Conservation (phyloP, 2,113 vertebrate species). For the Mastomys natalensis region DNA sequence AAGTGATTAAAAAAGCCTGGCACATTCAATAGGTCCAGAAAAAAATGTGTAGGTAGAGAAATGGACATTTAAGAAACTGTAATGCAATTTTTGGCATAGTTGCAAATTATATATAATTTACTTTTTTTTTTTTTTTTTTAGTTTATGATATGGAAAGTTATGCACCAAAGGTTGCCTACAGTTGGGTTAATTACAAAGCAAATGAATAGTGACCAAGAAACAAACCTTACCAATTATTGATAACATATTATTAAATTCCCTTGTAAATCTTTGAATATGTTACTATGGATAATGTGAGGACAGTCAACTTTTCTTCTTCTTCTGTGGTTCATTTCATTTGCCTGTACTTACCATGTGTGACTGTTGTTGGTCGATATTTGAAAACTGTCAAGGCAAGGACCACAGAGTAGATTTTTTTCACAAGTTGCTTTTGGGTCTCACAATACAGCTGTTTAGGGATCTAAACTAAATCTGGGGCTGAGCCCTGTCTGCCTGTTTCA, state of each 20-base stretch:
- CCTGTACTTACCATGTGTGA: neutral
- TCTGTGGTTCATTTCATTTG: neutral
- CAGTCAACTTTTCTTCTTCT: neutral
- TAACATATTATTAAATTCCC: constrained; percentile 6
- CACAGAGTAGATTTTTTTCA: constrained; percentile 34
- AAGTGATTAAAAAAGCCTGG: neutral
- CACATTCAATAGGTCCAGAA: neutral
- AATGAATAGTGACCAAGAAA: neutral
- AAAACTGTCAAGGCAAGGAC: neutral
- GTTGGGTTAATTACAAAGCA: neutral
- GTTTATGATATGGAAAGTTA: neutral
- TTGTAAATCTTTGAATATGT: neutral
- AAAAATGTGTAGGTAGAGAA: neutral
- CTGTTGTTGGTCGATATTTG: neutral
- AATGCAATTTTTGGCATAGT: neutral
- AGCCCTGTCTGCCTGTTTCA: neutral
- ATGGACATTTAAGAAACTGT: neutral
- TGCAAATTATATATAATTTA: neutral
- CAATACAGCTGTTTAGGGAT: neutral
- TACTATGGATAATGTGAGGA: neutral
- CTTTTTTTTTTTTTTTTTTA: neutral
- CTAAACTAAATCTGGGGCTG: neutral
- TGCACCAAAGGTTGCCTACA: neutral
- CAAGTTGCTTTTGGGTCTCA: neutral
- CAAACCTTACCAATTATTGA: neutral